These are phyloP conservation scores for Cremastinae sp. DNA, from an alignment of 2,888 invertebrate species.

Conservation along the genomic window DNA sequence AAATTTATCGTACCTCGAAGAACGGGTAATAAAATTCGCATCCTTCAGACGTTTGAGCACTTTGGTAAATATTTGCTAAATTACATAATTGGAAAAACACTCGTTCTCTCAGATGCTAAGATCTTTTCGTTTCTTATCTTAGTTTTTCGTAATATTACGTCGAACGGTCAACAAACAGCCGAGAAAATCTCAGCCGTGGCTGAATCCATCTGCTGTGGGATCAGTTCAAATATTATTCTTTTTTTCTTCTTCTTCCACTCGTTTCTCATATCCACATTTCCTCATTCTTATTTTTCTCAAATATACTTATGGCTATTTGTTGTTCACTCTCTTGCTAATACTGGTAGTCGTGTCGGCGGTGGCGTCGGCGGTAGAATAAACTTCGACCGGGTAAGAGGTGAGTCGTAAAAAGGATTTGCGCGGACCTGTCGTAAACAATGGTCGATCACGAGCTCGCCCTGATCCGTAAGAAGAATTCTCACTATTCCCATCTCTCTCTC, in stretches of 20 bases:
- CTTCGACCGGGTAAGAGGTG: constrained; percentile 54
- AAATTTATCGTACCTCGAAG: neutral
- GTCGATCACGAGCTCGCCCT: constrained; percentile 67
- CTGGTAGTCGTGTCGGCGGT: constrained; percentile 51
- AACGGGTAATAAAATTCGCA: neutral
- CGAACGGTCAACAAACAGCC: constrained; percentile 32
- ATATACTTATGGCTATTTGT: constrained; percentile 45
- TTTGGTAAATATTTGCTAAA: constrained; percentile 28
- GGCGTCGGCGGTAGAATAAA: constrained; percentile 46
- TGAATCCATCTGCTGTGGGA: constrained; percentile 1
- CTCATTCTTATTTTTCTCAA: constrained; percentile 46
- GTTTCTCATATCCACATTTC: neutral
- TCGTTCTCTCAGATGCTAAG: constrained; percentile 4
- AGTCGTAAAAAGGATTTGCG: constrained; percentile 73
- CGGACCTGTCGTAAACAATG: constrained; percentile 71
- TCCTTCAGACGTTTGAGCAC: constrained; percentile 3
- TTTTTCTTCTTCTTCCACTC: constrained; percentile 16
- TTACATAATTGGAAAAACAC: constrained; percentile 36
- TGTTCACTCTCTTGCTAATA: constrained; percentile 44
- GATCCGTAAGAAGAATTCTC: constrained; percentile 26
- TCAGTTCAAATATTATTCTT: constrained; percentile 28
- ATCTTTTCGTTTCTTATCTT: neutral
- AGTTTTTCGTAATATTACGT: neutral
- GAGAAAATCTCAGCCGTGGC: constrained; percentile 5
- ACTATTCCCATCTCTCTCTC: neutral